Conservation (phyloP, 2,113 vertebrate genomes). For the Puffinus mauretanicus region DNA sequence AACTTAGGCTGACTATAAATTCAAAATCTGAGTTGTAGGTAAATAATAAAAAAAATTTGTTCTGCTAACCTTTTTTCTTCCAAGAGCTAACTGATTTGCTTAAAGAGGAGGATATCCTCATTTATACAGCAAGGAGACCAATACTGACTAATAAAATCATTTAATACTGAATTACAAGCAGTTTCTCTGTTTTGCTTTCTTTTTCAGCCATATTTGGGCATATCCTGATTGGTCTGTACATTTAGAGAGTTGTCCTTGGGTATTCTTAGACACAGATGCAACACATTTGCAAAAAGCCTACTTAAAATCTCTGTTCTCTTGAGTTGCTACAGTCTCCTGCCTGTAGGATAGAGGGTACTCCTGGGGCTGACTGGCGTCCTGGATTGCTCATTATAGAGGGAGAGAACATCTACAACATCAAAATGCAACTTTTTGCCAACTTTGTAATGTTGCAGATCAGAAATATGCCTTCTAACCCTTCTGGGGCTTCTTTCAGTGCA, state of each 20-base stretch:
- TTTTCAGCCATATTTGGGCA: not conserved
- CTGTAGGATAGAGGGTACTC: not conserved
- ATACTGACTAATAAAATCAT: not conserved
- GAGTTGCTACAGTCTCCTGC: not conserved
- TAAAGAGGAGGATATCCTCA: not conserved
- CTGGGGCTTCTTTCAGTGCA: not conserved
- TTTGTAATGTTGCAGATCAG: not conserved
- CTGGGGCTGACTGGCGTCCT: not conserved
- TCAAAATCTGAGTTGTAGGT: not conserved
- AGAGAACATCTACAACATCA: not conserved
- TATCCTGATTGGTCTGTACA: not conserved
- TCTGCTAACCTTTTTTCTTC: not conserved
- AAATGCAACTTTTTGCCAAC: not conserved
- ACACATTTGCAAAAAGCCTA: not conserved
- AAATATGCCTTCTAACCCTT: not conserved
- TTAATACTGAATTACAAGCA: not conserved
- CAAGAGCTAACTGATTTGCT: not conserved
- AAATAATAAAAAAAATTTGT: not conserved
- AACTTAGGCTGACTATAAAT: not conserved
- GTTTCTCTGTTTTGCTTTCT: not conserved
- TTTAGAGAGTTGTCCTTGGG: not conserved
- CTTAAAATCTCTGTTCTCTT: not conserved
- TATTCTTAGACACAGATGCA: not conserved
- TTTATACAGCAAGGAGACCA: not conserved
- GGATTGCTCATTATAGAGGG: not conserved